Evolutionary conservation across 2,797 vertebrate species (phyloP).

Genomic region (Anas georgica): DNA sequence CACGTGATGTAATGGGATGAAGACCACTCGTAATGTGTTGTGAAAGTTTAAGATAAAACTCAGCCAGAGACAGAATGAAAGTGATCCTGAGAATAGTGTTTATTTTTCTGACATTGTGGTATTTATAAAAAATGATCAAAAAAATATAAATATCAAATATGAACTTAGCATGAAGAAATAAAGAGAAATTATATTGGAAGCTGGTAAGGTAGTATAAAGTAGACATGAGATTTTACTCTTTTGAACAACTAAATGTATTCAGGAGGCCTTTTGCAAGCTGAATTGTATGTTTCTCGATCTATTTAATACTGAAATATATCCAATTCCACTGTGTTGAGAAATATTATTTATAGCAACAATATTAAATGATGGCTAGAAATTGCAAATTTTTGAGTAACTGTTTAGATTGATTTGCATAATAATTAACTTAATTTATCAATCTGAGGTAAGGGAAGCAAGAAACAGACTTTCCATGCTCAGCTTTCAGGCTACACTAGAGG

Average conservation of each 20-base stretch:
- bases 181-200: background rate
- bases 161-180: background rate
- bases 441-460: background rate
- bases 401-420: background rate
- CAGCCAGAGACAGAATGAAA: background rate
- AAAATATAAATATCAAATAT: background rate
- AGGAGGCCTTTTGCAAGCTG: background rate
- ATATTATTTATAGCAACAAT: background rate
- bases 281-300: background rate
- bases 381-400: background rate
- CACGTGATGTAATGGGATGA: background rate
- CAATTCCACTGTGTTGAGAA: background rate
- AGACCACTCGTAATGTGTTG: background rate
- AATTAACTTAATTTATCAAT: constrained; percentile 23
- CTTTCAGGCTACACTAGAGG: constrained; percentile 5
- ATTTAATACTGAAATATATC: background rate
- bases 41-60: background rate
- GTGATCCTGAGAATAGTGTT: background rate
- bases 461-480: background rate
- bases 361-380: background rate
- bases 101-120: background rate
- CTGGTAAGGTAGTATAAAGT: background rate
- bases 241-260: background rate
- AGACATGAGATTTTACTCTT: background rate
- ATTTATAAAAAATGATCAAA: background rate